Base-by-base conservation (phyloP, 2,797 vertebrate genomes). In the Gastrophryne carolinensis region DNA sequence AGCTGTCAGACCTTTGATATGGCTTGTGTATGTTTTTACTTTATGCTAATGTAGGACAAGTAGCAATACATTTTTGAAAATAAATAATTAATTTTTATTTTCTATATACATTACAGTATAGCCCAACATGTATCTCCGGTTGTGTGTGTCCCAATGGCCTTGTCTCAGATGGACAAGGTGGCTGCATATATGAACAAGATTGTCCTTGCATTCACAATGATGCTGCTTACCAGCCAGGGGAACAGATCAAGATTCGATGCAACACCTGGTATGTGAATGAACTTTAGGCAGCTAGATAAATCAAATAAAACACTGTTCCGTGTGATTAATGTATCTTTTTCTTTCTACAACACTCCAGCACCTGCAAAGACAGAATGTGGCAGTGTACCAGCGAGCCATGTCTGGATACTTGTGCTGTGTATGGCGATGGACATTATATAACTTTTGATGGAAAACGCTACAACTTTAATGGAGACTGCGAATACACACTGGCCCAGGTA, bases 371-470 rank as follows among this genome's bases (percentile, higher is more conserved):
- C 32, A 87, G 93, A 78, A 91, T 78, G 82, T 99, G 96, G 90
- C 78, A 66, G 0, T 99, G 97, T 69, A 95, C 94, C 0, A 75
- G 79, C 0, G 80, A 93, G 1, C 79, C 85, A 41, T 99, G 97
- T 79, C 85, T 91, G 47, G 88, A 81, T 68, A 92, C 93, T 1
- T 99, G 97, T 50, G 82, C 85, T 0, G 89, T 95, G 63, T 98
- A 96, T 1, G 97, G 97, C 29, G 94, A 96, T 0, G 95, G 97
- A 0, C 96, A 98, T 82, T 95, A 95, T 41, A 77, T 87, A 60
- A 97, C 95, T 5, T 98, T 98, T 78, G 96, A 98, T 1, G 92
- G 94, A 23, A 95, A 92, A 84, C 90, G 91, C 70, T 98, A 92
- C 57, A 89, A 86, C 83, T 99, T 97, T 83, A 92, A 79, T 29